Evolutionary conservation across 2,888 invertebrate genomes (phyloP).

Genomic region (Leptinotarsa juncta): DNA sequence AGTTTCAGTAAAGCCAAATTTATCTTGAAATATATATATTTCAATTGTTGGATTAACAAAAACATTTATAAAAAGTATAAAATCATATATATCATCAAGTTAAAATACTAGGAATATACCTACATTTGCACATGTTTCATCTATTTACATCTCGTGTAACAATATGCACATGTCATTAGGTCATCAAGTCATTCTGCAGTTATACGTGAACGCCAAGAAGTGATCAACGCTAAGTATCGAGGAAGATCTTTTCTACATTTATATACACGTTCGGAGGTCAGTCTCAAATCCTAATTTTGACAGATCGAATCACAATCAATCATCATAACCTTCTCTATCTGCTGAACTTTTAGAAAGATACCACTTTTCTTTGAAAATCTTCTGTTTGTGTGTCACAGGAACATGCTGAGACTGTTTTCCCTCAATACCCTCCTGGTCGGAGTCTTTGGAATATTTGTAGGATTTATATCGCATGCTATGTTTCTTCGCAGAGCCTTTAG

Average conservation of each 20-base stretch:
- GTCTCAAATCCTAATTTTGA: slow-evolving; percentile 1
- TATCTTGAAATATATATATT: background rate
- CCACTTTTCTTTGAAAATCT: slow-evolving; percentile 56
- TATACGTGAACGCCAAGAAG: background rate
- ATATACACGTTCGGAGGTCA: background rate
- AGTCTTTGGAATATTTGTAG: slow-evolving; percentile 41
- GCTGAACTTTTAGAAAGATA: slow-evolving; percentile 49
- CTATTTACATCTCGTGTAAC: slow-evolving; percentile 10
- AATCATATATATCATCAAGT: background rate
- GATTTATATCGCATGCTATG: slow-evolving; percentile 41
- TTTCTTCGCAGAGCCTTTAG: slow-evolving; percentile 22
- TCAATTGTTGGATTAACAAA: background rate
- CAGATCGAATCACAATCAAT: background rate
- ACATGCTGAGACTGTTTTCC: slow-evolving; percentile 53
- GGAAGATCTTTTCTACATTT: background rate
- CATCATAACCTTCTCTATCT: slow-evolving; percentile 29
- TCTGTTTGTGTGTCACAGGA: slow-evolving; percentile 55
- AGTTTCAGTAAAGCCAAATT: background rate
- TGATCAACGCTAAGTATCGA: background rate
- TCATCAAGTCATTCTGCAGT: slow-evolving; percentile 8
- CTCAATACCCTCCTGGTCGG: slow-evolving; percentile 49
- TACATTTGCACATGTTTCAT: slow-evolving; percentile 15
- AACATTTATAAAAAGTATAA: slow-evolving; percentile 14
- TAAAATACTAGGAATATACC: slow-evolving; percentile 5
- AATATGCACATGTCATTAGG: slow-evolving; percentile 17